Evolutionary conservation across 2,888 invertebrate species (phyloP).

Genomic region (Acleris literana): DNA sequence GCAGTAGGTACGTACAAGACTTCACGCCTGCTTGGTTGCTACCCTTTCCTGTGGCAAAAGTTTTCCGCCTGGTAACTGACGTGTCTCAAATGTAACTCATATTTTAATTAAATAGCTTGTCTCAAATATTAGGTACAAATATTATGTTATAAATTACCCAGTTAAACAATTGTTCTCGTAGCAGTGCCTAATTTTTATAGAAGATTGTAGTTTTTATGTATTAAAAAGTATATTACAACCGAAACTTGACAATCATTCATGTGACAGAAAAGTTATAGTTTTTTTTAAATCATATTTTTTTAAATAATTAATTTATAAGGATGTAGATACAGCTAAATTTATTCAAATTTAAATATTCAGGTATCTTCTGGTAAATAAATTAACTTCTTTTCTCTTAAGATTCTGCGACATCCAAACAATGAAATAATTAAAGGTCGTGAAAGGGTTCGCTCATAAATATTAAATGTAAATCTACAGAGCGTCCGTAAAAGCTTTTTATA

Average conservation of each 20-base stretch:
- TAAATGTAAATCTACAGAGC: slow-evolving; percentile 23
- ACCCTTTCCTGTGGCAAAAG: slow-evolving; percentile 9
- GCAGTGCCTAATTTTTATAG: too few species aligned
- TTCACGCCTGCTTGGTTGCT: slow-evolving; percentile 18
- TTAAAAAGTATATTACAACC: too few species aligned
- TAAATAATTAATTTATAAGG: too few species aligned
- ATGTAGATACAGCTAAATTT: too few species aligned
- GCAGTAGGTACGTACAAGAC: slow-evolving; percentile 19
- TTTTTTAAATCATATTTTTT: too few species aligned
- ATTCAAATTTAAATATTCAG: too few species aligned
- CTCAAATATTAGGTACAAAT: not conserved
- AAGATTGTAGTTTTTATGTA: too few species aligned
- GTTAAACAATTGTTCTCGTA: too few species aligned
- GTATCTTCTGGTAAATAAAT: slow-evolving; percentile 15
- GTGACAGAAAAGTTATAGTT: too few species aligned
- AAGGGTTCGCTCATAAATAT: slow-evolving; percentile 33
- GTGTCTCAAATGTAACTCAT: slow-evolving; percentile 14
- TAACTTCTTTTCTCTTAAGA: slow-evolving; percentile 18
- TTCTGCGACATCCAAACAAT: slow-evolving; percentile 31
- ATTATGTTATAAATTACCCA: too few species aligned
- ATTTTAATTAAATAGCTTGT: slow-evolving; percentile 5
- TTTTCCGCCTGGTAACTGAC: slow-evolving; percentile 8
- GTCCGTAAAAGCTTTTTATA: slow-evolving; percentile 32
- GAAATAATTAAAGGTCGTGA: slow-evolving; percentile 34
- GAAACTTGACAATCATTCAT: too few species aligned